A percentile compares a stretch with the other conserved stretches of the same genome.
Evolutionary conservation across 2,113 vertebrate genomes (phyloP).

Genomic region (Muntiacus muntjak): DNA sequence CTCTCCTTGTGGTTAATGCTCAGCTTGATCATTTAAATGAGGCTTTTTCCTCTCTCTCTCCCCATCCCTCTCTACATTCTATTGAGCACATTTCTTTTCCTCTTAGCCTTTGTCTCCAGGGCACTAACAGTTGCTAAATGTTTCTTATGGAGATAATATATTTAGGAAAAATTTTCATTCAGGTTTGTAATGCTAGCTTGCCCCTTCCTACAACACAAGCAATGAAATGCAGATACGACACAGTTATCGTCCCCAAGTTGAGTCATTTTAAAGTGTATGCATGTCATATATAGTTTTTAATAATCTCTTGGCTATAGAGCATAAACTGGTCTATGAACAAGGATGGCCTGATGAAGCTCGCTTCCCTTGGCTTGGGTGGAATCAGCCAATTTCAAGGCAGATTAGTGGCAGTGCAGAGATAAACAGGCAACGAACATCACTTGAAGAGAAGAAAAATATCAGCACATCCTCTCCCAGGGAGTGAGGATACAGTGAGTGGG

Average conservation of each 20-base stretch:
- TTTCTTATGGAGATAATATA: conserved; percentile 78
- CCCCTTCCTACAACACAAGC: conserved; percentile 62
- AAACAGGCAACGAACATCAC: conserved; percentile 68
- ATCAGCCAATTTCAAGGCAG: conserved; percentile 83
- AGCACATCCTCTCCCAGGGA: conserved; percentile 6
- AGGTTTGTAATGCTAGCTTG: conserved; percentile 74
- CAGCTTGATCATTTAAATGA: conserved; percentile 79
- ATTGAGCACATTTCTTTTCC: conserved; percentile 60
- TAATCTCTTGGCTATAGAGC: conserved; percentile 77
- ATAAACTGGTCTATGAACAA: conserved; percentile 75
- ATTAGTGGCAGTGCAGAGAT: conserved; percentile 78
- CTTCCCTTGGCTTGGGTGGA: conserved; percentile 73
- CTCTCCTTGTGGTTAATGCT: conserved; percentile 81
- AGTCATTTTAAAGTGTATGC: conserved; percentile 74
- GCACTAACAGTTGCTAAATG: conserved; percentile 78
- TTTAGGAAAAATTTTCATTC: conserved; percentile 79
- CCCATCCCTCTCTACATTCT: neutral
- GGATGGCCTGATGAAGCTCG: conserved; percentile 75
- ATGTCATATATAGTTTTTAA: conserved; percentile 78
- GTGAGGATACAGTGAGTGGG: neutral
- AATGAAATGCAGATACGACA: conserved; percentile 74
- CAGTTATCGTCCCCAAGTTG: conserved; percentile 75
- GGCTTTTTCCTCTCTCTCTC: conserved; percentile 26
- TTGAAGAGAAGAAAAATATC: conserved; percentile 70
- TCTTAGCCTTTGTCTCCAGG: conserved; percentile 74